A percentile compares a stretch with the other conserved stretches of the same genome.
Evolutionary conservation across 2,797 vertebrate genomes (phyloP).

Genomic region (Phoeniculus purpureus): DNA sequence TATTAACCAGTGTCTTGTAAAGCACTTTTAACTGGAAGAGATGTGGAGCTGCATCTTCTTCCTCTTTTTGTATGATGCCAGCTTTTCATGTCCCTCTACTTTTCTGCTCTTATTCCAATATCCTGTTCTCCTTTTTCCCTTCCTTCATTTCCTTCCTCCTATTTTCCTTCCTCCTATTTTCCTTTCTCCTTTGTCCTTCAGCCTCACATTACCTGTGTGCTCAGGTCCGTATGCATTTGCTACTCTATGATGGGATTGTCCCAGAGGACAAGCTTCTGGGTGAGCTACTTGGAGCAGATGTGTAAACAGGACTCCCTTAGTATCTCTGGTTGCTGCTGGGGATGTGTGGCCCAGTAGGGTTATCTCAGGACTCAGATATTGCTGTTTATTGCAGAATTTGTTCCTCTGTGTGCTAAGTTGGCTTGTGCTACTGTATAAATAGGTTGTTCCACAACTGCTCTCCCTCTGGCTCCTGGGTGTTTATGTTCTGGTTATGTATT

Average conservation of each 20-base stretch:
- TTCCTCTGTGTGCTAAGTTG: neutral
- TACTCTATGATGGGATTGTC: neutral
- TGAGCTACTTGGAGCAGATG: neutral
- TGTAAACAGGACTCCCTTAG: neutral
- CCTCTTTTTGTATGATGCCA: neutral
- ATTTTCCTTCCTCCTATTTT: neutral
- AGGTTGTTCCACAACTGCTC: neutral
- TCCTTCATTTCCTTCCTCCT: neutral
- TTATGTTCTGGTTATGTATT: neutral
- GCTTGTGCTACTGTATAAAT: neutral
- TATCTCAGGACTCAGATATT: neutral
- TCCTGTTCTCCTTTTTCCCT: neutral
- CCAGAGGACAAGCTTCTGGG: neutral
- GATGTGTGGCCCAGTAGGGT: neutral
- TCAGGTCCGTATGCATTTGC: neutral
- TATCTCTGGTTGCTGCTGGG: neutral
- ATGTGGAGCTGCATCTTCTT: conserved; percentile 1
- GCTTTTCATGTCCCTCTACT: neutral
- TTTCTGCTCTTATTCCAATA: neutral
- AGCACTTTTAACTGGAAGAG: neutral
- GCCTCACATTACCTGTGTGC: neutral
- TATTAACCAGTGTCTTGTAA: neutral
- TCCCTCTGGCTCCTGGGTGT: neutral
- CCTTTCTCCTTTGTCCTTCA: neutral
- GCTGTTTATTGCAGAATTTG: neutral